Evolutionary conservation across 92 coral and sea anemone genomes (phyloP), one percentile per base, ranked within the genome.

Genomic region (Epizoanthus fatuus): DNA sequence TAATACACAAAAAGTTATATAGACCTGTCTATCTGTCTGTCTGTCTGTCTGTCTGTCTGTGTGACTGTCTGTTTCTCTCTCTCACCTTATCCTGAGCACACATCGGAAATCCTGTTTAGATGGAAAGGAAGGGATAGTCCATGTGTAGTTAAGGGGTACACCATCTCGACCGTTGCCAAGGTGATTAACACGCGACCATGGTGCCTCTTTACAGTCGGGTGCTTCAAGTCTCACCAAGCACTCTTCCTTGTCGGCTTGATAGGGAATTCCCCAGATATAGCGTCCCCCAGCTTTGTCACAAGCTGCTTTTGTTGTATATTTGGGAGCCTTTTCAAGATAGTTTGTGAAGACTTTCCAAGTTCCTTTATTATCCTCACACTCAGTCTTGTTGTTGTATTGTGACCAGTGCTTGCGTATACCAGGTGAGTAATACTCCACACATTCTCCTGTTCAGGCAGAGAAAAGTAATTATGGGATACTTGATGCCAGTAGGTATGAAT

Each of bases 161-260:
- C 95, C 97, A 14, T 88, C 97, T 14, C 94, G 86, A 1, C 95
- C 95, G 71, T 97, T 95, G 20, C 99, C 99, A 87, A 97, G 98
- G 86, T 97, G 99, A 89, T 97, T 97, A 55, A 89, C 93, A 44
- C 99, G 85, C 7, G 98, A 64, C 94, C 96, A 93, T 0, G 89
- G 92, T 32, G 97, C 97, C 35, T 85, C 92, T 9, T 86, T 54
- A 63, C 99, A 97, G 53, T 93, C 95, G 5, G 97, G 98, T 19
- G 63, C 81, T 19, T 77, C 65, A 13, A 93, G 91, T 42, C 81
- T 86, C 14, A 93, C 98, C 78, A 97, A 59, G 63, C 99, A 97
- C 86, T 86, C 79, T 57, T 89, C 85, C 66, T 93, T 72, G 11
- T 89, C 93, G 6, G 71, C 58, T 54, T 94, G 81, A 68, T 91